Evolutionary conservation across 2,113 vertebrate species (phyloP), one percentile per base, ranked within the genome.

Genomic region (Aptenodytes patagonicus): DNA sequence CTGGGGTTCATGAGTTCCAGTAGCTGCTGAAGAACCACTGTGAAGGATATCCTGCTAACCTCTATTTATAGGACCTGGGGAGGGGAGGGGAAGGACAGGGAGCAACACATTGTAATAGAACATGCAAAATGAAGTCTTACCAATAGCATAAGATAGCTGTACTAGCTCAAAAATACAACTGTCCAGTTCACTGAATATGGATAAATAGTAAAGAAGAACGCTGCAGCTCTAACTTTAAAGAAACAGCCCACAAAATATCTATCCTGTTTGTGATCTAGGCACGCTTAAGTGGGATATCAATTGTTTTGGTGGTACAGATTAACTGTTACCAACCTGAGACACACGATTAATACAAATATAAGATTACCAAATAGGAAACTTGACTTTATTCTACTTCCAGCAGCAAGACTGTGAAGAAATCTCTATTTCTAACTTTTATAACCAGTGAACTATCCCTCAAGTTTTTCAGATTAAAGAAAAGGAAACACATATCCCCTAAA

Each of bases 21-120:
- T 2, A 60, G 69, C 32, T 81, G 86, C 65, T 58, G 44, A 34
- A 84, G 72, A 82, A 54, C 36, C n/a, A 47, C 40, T 10, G 40
- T 19, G 32, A 96, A 96, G 93, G 92, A 95, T 76, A 87, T 95
- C 95, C 91, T 89, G 93, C 82, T 40, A 38, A 47, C 17, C 49
- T 76, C 96, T 96, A 94, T 94, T 94, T 95, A 95, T 93, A 95
- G 87, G 57, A 61, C 28, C n/a, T 25, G 31, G 9, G 17, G 79
- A 93, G 32, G 24, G 58, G 54, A 54, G 34, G 65, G 64, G 85
- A 71, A 79, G 60, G 76, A 93, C 38, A 38, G 14, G 31, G 85
- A 89, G 44, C 46, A 71, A 55, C 12, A 85, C n/a, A 65, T 0
- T 69, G 44, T 14, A 88, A 49, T 3, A 49, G 12, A 76, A 51